phyloP scores from a whole-genome alignment of 2,888 invertebrate species.

The Sarcophaga variegata region DNA sequence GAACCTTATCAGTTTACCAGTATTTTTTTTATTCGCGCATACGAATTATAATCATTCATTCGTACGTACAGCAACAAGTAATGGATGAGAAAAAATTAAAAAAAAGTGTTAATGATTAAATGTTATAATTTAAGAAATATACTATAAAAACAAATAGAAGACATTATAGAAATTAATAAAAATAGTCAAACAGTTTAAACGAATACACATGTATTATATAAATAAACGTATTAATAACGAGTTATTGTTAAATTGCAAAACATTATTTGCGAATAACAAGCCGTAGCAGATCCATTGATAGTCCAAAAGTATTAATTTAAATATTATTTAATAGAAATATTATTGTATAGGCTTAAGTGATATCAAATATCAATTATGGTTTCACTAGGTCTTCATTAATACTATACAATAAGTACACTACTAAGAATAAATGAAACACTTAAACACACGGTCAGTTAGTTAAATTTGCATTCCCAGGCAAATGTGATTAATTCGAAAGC shows the following conservation, averaged over 20 bases:
- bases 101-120: conserved; percentile 29
- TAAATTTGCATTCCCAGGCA: too few relatives aligned
- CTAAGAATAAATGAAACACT: too few relatives aligned
- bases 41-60: neutral
- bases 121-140: conserved; percentile 26
- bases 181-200: conserved; percentile 21
- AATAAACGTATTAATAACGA: conserved; percentile 33
- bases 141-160: neutral
- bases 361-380: too few relatives aligned
- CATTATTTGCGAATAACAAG: neutral
- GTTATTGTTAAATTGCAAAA: conserved; percentile 21
- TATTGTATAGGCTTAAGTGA: too few relatives aligned
- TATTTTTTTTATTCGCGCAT: conserved; percentile 7
- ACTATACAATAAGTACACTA: too few relatives aligned
- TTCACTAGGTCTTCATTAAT: too few relatives aligned
- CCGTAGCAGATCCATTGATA: neutral
- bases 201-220: conserved; percentile 15
- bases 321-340: too few relatives aligned
- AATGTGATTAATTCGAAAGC: too few relatives aligned
- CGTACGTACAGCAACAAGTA: neutral
- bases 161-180: neutral
- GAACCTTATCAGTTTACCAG: conserved; percentile 34
- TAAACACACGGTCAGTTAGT: too few relatives aligned
- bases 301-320: too few relatives aligned
- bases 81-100: conserved; percentile 1